phyloP scores from a whole-genome alignment of 2,888 invertebrate genomes.

The Synanthedon formicaeformis region DNA sequence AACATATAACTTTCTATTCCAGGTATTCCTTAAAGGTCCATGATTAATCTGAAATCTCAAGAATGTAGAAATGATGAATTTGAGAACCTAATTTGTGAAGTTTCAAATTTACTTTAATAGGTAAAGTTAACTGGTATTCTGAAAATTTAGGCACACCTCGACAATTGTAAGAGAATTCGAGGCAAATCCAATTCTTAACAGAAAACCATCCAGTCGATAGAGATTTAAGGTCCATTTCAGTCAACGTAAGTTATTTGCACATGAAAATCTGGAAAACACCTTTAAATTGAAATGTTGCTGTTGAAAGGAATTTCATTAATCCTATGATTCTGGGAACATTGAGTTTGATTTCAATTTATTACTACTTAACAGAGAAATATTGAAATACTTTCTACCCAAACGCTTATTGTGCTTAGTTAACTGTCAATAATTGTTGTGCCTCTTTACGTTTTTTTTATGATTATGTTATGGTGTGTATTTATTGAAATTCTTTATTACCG shows the following conservation, averaged over 20 bases:
- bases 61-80: too few relatives aligned
- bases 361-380: too few relatives aligned
- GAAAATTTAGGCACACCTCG: not conserved
- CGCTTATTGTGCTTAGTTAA: too few relatives aligned
- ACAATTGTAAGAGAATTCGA: conserved; percentile 23
- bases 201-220: conserved; percentile 40
- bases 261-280: conserved; percentile 57
- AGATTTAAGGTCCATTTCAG: conserved; percentile 65
- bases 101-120: not conserved
- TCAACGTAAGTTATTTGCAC: conserved; percentile 55
- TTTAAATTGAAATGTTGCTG: conserved; percentile 50
- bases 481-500: too few relatives aligned
- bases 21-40: too few relatives aligned
- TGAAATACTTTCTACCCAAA: too few relatives aligned
- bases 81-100: not conserved
- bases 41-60: too few relatives aligned
- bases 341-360: not conserved
- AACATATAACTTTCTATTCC: too few relatives aligned
- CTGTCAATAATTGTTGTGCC: too few relatives aligned
- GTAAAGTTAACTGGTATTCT: not conserved
- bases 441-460: too few relatives aligned
- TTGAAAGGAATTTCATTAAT: conserved; percentile 33
- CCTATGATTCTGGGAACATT: conserved; percentile 5
- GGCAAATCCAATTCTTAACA: conserved; percentile 61
- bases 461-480: too few relatives aligned